Evolutionary conservation across 2,888 invertebrate genomes (phyloP).

Genomic region (Noctuana brunneofusca): DNA sequence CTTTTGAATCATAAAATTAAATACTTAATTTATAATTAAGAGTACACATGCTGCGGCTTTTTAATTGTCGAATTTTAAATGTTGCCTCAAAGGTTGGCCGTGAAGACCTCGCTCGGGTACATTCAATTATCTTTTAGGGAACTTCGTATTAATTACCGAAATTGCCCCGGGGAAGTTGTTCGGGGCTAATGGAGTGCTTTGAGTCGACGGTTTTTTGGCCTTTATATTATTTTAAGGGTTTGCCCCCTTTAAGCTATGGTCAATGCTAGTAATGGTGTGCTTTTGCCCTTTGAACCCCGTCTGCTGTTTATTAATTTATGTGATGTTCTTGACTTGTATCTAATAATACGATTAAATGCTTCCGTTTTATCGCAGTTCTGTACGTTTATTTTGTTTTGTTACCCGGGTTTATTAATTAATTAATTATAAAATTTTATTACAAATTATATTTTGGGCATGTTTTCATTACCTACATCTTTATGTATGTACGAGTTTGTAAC

Average conservation of each 20-base stretch:
- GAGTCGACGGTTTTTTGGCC: constrained; percentile 24
- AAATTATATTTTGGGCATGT: no score
- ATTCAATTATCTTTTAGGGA: constrained; percentile 40
- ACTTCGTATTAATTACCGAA: constrained; percentile 39
- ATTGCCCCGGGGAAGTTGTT: constrained; percentile 31
- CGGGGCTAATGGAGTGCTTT: constrained; percentile 27
- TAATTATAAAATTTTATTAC: no score
- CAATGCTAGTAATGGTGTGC: constrained; percentile 8
- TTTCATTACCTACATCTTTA: no score
- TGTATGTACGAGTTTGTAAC: no score
- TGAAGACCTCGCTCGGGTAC: constrained; percentile 9
- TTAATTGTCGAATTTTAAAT: neutral
- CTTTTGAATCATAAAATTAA: no score
- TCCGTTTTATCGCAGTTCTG: neutral
- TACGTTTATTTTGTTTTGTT: neutral
- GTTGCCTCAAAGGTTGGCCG: neutral
- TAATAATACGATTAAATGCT: neutral
- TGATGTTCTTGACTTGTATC: neutral
- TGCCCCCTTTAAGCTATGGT: constrained; percentile 15
- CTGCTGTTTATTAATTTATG: constrained; percentile 13
- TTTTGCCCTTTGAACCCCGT: constrained; percentile 27
- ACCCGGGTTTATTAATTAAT: no score
- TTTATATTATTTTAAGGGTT: constrained; percentile 28
- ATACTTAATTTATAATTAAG: no score
- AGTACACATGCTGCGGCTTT: neutral